Conservation (phyloP, 2,797 vertebrate genomes). For the Diglossa cyanea region DNA sequence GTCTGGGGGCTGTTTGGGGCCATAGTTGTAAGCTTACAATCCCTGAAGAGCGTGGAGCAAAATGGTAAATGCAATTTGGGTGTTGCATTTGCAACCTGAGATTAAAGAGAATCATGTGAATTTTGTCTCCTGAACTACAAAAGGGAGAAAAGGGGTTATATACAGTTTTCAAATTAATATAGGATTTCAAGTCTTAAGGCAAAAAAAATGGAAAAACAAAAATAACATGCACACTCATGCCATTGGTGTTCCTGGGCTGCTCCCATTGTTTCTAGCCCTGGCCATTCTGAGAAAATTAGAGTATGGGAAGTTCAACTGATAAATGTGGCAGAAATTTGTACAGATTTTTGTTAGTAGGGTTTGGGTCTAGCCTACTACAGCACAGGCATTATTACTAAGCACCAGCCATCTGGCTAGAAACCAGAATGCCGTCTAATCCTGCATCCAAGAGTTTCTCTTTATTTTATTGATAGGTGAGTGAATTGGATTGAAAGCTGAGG, state of each 20-base stretch:
- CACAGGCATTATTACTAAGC: background rate
- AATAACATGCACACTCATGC: background rate
- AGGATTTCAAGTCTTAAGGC: background rate
- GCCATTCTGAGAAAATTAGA: background rate
- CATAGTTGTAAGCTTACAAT: background rate
- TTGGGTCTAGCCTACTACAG: background rate
- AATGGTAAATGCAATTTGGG: background rate
- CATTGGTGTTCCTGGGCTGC: background rate
- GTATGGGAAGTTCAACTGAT: background rate
- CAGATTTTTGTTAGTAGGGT: background rate
- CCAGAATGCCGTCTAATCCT: background rate
- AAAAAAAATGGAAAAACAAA: background rate
- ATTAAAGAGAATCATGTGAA: background rate
- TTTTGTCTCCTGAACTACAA: background rate
- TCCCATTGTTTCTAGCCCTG: background rate
- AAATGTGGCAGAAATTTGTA: background rate
- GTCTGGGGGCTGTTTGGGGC: background rate
- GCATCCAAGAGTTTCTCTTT: background rate
- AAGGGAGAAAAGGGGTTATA: accelerated
- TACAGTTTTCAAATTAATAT: background rate
- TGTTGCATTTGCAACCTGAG: background rate
- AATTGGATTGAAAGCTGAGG: background rate
- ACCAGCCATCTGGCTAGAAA: background rate
- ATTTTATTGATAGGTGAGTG: background rate
- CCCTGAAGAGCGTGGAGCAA: background rate